A percentile compares a stretch with the other conserved stretches of the same genome.
Evolutionary conservation across 2,888 invertebrate genomes (phyloP).

Genomic region (Ormia ochracea): DNA sequence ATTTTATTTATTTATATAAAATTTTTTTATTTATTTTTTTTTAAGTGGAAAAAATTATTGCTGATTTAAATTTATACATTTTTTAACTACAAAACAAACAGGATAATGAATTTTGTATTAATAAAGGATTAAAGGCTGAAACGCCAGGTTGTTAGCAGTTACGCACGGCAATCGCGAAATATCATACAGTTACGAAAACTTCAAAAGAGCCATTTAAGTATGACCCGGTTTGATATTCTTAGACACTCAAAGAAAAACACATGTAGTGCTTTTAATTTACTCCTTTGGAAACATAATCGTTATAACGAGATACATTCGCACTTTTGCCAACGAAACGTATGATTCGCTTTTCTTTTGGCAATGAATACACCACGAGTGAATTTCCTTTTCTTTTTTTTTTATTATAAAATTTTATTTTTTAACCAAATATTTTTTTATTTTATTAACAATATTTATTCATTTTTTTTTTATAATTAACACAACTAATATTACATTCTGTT

Average conservation of each 20-base stretch:
- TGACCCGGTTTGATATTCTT: constrained; percentile 39
- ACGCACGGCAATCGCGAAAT: background rate
- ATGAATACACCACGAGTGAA: background rate
- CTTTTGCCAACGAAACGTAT: background rate
- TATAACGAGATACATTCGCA: constrained; percentile 15
- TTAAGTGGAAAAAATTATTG: background rate
- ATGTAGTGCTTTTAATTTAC: background rate
- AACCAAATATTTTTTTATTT: background rate
- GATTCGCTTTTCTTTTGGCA: background rate
- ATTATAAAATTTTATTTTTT: background rate
- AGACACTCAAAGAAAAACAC: background rate
- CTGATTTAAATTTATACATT: background rate
- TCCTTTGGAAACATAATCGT: constrained; percentile 7
- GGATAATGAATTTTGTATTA: background rate
- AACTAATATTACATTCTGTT: constrained; percentile 33
- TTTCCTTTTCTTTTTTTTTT: background rate
- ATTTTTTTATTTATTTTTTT: background rate
- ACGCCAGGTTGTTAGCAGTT: constrained; percentile 41
- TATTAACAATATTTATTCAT: background rate
- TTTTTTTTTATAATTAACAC: background rate
- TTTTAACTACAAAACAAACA: background rate
- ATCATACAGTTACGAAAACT: background rate
- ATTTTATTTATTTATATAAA: constrained; percentile 7
- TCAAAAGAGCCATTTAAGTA: background rate
- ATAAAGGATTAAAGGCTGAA: background rate